Conservation (phyloP, 2,113 vertebrate genomes). For the Heloderma charlesbogerti region DNA sequence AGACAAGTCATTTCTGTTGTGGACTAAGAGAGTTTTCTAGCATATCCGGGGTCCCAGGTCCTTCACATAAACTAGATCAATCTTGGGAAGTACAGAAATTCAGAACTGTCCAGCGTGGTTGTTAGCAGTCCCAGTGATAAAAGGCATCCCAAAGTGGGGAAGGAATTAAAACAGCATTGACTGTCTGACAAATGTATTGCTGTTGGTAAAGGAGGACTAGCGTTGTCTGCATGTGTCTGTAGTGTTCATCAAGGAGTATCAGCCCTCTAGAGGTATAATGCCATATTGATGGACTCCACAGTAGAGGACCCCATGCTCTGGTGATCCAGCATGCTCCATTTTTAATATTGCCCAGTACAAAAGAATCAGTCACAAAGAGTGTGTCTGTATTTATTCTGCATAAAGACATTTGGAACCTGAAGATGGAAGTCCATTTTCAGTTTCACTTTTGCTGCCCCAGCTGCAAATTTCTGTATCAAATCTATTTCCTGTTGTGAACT, state of each 20-base stretch:
- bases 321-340: background rate
- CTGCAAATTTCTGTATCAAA: background rate
- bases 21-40: background rate
- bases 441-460: background rate
- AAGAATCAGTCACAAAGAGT: background rate
- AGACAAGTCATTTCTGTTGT: conserved; percentile 11
- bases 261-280: background rate
- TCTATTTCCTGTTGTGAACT: background rate
- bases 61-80: background rate
- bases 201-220: background rate
- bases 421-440: background rate
- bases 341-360: background rate
- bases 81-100: background rate
- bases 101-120: background rate
- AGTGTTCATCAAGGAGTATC: background rate
- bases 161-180: background rate
- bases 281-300: background rate
- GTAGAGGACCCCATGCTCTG: background rate
- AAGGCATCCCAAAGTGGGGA: background rate
- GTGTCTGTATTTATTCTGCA: too few species aligned
- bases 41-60: background rate
- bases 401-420: background rate
- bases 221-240: background rate
- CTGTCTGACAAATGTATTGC: background rate
- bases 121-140: background rate